Evolutionary conservation across 1,140 invertebrate genomes (phyloP).

Genomic region (Saccostrea echinata): DNA sequence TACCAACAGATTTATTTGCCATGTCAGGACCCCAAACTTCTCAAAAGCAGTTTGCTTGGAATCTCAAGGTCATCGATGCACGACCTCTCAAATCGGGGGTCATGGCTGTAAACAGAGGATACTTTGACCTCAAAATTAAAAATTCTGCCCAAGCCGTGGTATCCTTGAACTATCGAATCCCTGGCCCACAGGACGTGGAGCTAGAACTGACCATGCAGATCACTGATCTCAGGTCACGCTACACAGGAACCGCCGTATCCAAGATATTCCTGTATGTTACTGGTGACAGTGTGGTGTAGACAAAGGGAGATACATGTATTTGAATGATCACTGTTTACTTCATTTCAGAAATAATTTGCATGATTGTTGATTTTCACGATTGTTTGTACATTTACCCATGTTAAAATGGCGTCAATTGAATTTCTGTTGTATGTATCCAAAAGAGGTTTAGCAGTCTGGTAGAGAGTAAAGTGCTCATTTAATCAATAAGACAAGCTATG

Average conservation of each 20-base stretch:
- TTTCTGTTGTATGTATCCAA: too few relatives aligned
- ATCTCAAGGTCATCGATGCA: slow-evolving; percentile 84
- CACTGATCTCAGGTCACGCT: slow-evolving; percentile 69
- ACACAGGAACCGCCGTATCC: slow-evolving; percentile 89
- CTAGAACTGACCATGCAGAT: slow-evolving; percentile 93
- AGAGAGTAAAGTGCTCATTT: too few relatives aligned
- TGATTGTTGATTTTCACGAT: too few relatives aligned
- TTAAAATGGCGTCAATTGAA: too few relatives aligned
- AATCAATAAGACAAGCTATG: too few relatives aligned
- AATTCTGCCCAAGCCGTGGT: slow-evolving; percentile 86
- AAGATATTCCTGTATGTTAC: slow-evolving; percentile 92
- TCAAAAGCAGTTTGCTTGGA: slow-evolving; percentile 87
- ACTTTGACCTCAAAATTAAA: slow-evolving; percentile 69
- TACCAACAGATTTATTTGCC: slow-evolving; percentile 90
- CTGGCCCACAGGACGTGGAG: slow-evolving; percentile 94
- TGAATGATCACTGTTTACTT: too few relatives aligned
- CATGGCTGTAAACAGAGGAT: slow-evolving; percentile 60
- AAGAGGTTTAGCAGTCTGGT: too few relatives aligned
- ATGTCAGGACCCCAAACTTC: slow-evolving; percentile 88
- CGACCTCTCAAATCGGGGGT: slow-evolving; percentile 64
- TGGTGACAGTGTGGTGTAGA: background rate
- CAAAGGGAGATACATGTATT: background rate
- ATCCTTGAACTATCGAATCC: slow-evolving; percentile 85
- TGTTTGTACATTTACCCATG: too few relatives aligned
- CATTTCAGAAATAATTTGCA: too few relatives aligned